Base-by-base conservation (phyloP, 23 tunicate genomes). In the Phallusia fumigata region DNA sequence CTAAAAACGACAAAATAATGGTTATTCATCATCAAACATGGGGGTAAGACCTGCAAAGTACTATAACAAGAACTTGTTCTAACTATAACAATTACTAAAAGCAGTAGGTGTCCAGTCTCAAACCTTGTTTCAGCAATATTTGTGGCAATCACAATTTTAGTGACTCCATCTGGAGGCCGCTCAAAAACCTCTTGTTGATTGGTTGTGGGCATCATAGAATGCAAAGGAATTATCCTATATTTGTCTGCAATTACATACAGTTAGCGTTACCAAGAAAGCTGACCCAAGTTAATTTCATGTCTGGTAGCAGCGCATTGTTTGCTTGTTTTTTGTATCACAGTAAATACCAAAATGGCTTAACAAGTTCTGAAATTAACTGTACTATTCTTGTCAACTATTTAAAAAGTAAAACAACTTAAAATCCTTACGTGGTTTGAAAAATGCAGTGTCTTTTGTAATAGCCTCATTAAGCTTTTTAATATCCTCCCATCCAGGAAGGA, bases 81-180 rank as follows among this genome's bases (percentile, higher is more conserved):
- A n/a, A n/a, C n/a, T n/a, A n/a, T n/a, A n/a, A n/a, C n/a, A n/a
- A n/a, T 40, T 40, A 40, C 10, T 10, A 40, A 40, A 40, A 40
- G 5, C 47, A 40, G 10, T 40, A 40, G 10, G 47, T 40, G 47
- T 40, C 47, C 5, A 58, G 3, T 6, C 26, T 21, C 16, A 2
- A 28, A 81, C 84, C 84, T 84, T 0, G 97, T 92, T 80, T 92
- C 97, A 0, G 97, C 97, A 53, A 92, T 92, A 65, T 92, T 92
- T n/a, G 97, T 92, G 28, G 97, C 97, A 76, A 92, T 87, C 64
- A 92, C 88, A 31, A 92, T 92, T 83, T 92, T 92, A 13, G 97
- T 92, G 6, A 92, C 91, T 32, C 97, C 97, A 28, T 33, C 34
- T 45, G 97, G 97, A 32, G 97, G 88, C 49, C 86, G 65, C 19